A percentile compares a stretch with the other conserved stretches of the same genome.
phyloP scores from a whole-genome alignment of 1,140 invertebrate species.

The Scaptomyza graminum region DNA sequence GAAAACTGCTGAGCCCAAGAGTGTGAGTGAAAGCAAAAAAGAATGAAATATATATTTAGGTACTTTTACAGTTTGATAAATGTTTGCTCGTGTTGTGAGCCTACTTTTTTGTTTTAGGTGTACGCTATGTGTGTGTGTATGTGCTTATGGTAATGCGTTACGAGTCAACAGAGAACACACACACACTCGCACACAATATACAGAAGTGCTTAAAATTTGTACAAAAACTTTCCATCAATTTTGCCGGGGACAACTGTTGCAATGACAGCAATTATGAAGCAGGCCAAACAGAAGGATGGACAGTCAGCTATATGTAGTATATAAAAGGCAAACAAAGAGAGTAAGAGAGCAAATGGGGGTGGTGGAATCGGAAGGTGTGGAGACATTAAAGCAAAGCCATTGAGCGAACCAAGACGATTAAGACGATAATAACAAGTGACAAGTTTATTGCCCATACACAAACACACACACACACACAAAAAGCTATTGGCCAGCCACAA shows the following conservation, averaged over 20 bases:
- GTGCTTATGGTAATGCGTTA: slow-evolving; percentile 54
- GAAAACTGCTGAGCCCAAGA: slow-evolving; percentile 12
- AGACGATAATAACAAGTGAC: slow-evolving; percentile 82
- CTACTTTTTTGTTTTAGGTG: background rate
- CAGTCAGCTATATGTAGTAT: slow-evolving; percentile 32
- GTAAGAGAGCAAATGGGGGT: too few relatives aligned
- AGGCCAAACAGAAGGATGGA: background rate
- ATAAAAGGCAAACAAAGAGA: slow-evolving; percentile 48
- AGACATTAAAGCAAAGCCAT: slow-evolving; percentile 54
- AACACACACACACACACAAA: slow-evolving; percentile 29
- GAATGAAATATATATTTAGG: slow-evolving; percentile 24
- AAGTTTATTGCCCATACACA: slow-evolving; percentile 75
- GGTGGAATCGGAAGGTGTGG: background rate
- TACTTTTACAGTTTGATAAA: slow-evolving; percentile 68
- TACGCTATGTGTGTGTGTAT: background rate
- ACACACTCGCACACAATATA: slow-evolving; percentile 10
- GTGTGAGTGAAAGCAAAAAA: background rate
- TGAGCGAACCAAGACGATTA: slow-evolving; percentile 68
- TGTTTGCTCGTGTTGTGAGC: slow-evolving; percentile 40
- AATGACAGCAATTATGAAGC: slow-evolving; percentile 73
- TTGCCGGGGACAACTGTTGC: slow-evolving; percentile 64
- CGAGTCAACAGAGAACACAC: slow-evolving; percentile 20
- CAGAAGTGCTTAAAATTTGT: slow-evolving; percentile 27
- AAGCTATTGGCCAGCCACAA: slow-evolving; percentile 25
- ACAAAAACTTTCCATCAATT: slow-evolving; percentile 64